Evolutionary conservation across 2,113 vertebrate genomes (phyloP), one percentile per base, ranked within the genome.

Genomic region (Stomatorhinus ivindoensis): DNA sequence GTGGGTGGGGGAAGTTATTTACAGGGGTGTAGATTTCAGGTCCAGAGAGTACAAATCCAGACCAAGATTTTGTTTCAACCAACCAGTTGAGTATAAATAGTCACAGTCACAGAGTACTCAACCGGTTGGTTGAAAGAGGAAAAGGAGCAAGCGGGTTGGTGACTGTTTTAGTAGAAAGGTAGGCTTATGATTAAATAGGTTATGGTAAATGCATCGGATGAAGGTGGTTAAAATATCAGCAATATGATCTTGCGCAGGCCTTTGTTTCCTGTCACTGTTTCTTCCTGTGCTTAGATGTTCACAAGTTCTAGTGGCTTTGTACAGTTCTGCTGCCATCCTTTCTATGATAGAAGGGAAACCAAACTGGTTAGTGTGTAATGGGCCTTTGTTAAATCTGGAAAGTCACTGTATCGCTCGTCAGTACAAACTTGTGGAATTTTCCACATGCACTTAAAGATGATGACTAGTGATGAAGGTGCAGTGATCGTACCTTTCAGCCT

Each of bases 401-500:
- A 73, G 65, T 69, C 10, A 31, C 61, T 42, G 1, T 42, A n/a
- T n/a, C n/a, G n/a, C n/a, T n/a, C n/a, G n/a, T n/a, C n/a, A n/a
- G n/a, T n/a, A n/a, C n/a, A n/a, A 69, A 69, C 10, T 69, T 69
- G 1, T 13, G 10, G 65, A 69, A 31, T 48, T 50, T 47, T 24
- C 47, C 42, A 85, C 44, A 13, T 15, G 27, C 46, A 50, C 44
- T 85, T 47, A 48, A 19, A 13, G 15, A 86, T 51, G 85, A 55
- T 31, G 46, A 50, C 19, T 15, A 86, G 13, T 86, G n/a, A 51
- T 86, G 84, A 50, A 87, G n/a, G 15, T 27, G 35, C 27, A 19
- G 48, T 87, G 50, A 53, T 35, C 95, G 39, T 89, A 98, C 98
- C 98, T 98, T 97, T 99, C 90, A 98, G 96, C 91, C 94, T 97